phyloP scores from a whole-genome alignment of 2,113 vertebrate species.

The Bambusicola thoracicus region DNA sequence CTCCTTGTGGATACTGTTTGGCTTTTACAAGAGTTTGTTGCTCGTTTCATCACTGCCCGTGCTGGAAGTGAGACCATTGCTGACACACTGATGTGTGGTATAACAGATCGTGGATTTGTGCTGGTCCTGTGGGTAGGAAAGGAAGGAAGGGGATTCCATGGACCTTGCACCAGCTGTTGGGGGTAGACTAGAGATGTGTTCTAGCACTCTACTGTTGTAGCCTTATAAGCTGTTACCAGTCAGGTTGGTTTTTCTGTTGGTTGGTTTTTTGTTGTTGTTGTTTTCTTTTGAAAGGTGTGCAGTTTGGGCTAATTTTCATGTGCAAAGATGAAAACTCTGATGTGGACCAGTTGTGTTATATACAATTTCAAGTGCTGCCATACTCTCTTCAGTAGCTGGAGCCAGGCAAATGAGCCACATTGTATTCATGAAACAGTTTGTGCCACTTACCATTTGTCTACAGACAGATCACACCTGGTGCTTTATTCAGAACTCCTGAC shows the following conservation, averaged over 20 bases:
- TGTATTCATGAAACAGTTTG: not conserved
- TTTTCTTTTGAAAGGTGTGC: not conserved
- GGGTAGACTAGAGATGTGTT: not conserved
- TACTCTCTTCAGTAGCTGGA: not conserved
- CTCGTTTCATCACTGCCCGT: accelerated
- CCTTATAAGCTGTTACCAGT: not conserved
- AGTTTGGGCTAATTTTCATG: not conserved
- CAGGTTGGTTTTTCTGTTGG: not conserved
- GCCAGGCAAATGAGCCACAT: not conserved
- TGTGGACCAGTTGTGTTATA: not conserved
- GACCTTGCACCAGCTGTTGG: not conserved
- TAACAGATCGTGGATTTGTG: not conserved
- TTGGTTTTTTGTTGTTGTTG: not conserved
- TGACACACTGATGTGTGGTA: not conserved
- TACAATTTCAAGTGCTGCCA: not conserved
- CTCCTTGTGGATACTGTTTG: not conserved
- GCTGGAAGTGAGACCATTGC: not conserved
- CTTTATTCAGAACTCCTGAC: not conserved
- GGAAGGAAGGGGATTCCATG: not conserved
- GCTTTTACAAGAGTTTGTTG: not conserved
- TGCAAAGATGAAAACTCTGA: not conserved
- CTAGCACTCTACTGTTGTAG: not conserved
- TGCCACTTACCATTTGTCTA: not conserved
- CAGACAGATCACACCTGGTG: not conserved
- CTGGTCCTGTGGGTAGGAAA: not conserved